Conservation (phyloP, 92 coral and sea anemone genomes). For the Phymanthus crucifer region DNA sequence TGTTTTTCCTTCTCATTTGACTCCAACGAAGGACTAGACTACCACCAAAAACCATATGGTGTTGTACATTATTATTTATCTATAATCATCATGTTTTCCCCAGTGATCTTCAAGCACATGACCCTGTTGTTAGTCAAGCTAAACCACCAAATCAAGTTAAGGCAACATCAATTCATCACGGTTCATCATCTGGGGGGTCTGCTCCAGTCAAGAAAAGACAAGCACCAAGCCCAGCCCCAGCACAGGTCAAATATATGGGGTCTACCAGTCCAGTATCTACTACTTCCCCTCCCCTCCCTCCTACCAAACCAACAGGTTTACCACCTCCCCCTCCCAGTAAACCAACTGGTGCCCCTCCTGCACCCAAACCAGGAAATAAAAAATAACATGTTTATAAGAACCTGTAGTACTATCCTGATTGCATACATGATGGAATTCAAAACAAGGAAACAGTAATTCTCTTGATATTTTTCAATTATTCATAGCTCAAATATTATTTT, state of each 20-base stretch:
- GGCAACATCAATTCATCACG: slow-evolving; percentile 18
- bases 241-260: slow-evolving; percentile 76
- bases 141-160: neutral
- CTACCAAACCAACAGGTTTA: slow-evolving; percentile 44
- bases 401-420: neutral
- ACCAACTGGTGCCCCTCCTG: slow-evolving; percentile 61
- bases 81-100: neutral
- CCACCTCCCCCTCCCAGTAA: slow-evolving; percentile 46
- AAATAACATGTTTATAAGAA: slow-evolving; percentile 3
- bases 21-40: too few relatives aligned
- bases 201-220: slow-evolving; percentile 50
- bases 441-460: neutral
- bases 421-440: neutral
- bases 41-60: too few relatives aligned
- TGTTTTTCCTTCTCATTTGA: too few relatives aligned
- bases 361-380: slow-evolving; percentile 59
- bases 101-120: neutral
- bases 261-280: slow-evolving; percentile 66
- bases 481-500: slow-evolving; percentile 1
- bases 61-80: neutral
- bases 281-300: slow-evolving; percentile 44
- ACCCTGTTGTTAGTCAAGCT: neutral
- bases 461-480: neutral
- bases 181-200: slow-evolving; percentile 23
- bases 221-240: slow-evolving; percentile 60